Percentiles rank a stretch among this genome's conserved stretches.
phyloP scores from a whole-genome alignment of 2,113 vertebrate species.

The Pygathrix nemaeus region DNA sequence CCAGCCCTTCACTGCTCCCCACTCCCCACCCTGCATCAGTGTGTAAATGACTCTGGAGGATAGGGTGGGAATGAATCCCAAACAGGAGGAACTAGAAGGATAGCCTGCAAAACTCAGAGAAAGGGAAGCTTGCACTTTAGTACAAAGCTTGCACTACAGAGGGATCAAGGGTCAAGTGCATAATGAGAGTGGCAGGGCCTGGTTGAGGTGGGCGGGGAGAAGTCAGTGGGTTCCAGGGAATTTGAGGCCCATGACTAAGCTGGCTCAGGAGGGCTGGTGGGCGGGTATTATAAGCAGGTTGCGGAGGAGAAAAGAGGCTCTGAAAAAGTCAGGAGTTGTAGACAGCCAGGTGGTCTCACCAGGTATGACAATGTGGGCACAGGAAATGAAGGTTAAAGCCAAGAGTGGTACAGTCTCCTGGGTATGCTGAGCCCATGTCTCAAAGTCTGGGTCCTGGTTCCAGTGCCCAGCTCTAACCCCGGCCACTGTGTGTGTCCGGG shows the following conservation, averaged over 20 bases:
- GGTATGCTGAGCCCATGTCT: not conserved
- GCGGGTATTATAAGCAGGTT: not conserved
- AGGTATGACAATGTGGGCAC: not conserved
- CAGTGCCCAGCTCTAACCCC: not conserved
- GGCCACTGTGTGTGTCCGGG: not conserved
- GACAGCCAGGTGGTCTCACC: not conserved
- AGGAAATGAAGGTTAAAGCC: not conserved
- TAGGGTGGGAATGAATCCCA: not conserved
- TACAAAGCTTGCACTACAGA: not conserved
- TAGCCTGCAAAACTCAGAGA: not conserved
- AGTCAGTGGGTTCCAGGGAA: not conserved
- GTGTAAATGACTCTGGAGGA: not conserved
- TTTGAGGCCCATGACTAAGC: not conserved
- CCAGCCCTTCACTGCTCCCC: not conserved
- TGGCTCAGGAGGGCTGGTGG: not conserved
- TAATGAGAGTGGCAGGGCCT: not conserved
- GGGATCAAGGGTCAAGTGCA: not conserved
- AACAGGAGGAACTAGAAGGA: not conserved
- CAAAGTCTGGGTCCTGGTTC: not conserved
- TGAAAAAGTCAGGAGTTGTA: not conserved
- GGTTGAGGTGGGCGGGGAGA: fast-evolving
- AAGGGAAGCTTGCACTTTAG: not conserved
- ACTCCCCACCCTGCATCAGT: not conserved
- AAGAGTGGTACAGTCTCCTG: not conserved
- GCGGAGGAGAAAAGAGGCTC: not conserved